Base-by-base conservation (phyloP, 1,140 invertebrate genomes). In the Arctopsyche grandis region DNA sequence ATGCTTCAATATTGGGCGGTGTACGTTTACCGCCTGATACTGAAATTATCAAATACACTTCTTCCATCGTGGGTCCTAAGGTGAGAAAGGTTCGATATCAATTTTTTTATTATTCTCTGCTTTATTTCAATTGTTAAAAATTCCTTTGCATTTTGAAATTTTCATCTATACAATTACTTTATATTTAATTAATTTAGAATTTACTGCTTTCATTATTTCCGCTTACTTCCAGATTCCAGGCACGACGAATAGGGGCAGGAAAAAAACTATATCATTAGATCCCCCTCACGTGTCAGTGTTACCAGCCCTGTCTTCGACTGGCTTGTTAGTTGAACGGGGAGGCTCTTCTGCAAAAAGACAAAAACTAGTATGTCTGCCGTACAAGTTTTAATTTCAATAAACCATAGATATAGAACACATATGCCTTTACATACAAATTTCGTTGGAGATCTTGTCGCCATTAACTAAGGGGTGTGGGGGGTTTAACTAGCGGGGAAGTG, bases 41-140 rank as follows among this genome's bases (percentile, higher is more conserved):
- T 14, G 94, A 96, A 88, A 95, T 96, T 76, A 95, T 96, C 83
- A 95, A 95, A 85, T 95, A 95, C 85, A 95, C 94, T 69, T 95
- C 94, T 77, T 94, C 93, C 69, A 92, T 95, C 79, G 92, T 94
- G 76, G 94, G 94, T 58, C 93, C 94, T 58, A 95, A 95, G 90
- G 88, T 89, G 86, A 85, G 81, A 80, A 80, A 80, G 80, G 81
- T 82, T 80, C 66, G 81, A 56, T 82, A 82, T 82, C 81, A 80
- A 79, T 75, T 80, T 82, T 78, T 78, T 82, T 82, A 82, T 79
- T 82, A 77, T 52, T 52, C 16, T 52, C 48, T 52, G 16, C 10
- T 52, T 52, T 52, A 16, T 52, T 52, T 52, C 1, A 52, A 52
- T 5, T 52, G 12, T 5, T 12, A 14, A 52, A 46, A 14, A 1